phyloP scores from a whole-genome alignment of 1,140 invertebrate species.

The Ceratina japonica region DNA sequence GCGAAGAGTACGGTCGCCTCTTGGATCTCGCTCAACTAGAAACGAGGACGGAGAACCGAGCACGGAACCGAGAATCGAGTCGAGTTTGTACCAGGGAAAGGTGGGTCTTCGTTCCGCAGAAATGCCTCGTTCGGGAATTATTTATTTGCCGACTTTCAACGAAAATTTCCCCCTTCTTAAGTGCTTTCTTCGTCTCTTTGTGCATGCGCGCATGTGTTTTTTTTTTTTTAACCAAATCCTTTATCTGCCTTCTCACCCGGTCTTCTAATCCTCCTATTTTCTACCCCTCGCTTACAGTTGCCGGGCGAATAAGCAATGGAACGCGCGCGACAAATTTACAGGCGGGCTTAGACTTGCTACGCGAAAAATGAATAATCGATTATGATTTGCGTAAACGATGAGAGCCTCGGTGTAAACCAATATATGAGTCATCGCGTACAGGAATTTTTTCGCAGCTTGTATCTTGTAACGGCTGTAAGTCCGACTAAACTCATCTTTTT shows the following conservation, averaged over 20 bases:
- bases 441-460: not conserved
- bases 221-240: constrained; percentile 22
- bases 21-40: constrained; percentile 45
- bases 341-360: not conserved
- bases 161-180: constrained; percentile 60
- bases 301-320: no score
- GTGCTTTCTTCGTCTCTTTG: constrained; percentile 20
- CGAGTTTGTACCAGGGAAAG: constrained; percentile 59
- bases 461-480: constrained; percentile 1
- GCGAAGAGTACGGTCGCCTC: constrained; percentile 41
- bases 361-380: not conserved
- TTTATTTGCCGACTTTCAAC: constrained; percentile 60
- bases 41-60: constrained; percentile 42
- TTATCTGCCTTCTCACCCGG: not conserved
- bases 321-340: not conserved
- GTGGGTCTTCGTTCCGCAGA: constrained; percentile 54
- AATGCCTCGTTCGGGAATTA: constrained; percentile 63
- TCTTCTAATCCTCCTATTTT: constrained; percentile 16
- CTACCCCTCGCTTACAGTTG: not conserved
- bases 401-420: no score
- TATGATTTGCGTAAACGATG: no score
- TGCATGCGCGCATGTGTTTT: not conserved
- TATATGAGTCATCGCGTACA: no score
- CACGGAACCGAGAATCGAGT: not conserved
- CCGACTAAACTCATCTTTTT: constrained; percentile 22